phyloP scores from a whole-genome alignment of 2,113 vertebrate genomes.

The Marmota monax region DNA sequence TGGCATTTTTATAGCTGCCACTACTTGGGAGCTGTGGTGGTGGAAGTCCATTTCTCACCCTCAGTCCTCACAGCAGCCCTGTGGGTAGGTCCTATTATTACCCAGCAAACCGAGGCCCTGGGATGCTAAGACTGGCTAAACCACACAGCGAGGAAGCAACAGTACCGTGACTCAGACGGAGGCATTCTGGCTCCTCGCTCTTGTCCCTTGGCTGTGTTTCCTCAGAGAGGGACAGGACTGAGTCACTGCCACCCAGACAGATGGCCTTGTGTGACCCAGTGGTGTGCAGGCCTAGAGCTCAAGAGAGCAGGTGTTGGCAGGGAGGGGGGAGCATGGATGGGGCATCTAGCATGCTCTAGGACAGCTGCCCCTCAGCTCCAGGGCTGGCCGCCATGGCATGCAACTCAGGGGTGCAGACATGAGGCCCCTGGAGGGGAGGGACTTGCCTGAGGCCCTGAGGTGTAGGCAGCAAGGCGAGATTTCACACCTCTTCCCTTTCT shows the following conservation, averaged over 20 bases:
- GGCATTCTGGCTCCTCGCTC: not conserved
- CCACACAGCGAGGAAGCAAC: not conserved
- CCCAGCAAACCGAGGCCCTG: not conserved
- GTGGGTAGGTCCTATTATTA: not conserved
- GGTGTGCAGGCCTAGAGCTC: not conserved
- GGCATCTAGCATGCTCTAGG: not conserved
- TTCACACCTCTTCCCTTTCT: not conserved
- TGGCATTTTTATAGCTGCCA: not conserved
- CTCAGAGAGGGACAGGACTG: not conserved
- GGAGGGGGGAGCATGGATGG: fast-evolving
- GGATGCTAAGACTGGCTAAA: not conserved
- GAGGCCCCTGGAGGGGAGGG: not conserved
- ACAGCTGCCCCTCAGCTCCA: not conserved
- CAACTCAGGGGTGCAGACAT: not conserved
- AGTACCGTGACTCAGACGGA: not conserved
- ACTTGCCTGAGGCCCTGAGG: not conserved
- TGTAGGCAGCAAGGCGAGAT: not conserved
- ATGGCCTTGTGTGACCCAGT: not conserved
- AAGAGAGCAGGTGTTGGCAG: not conserved
- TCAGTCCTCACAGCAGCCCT: not conserved
- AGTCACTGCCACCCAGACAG: not conserved
- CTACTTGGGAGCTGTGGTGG: not conserved
- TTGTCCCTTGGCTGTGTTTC: not conserved
- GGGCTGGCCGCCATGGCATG: not conserved
- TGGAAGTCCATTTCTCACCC: not conserved